Evolutionary conservation across 2,888 invertebrate genomes (phyloP), one percentile per base, ranked within the genome.

Genomic region (Drosophila recens): DNA sequence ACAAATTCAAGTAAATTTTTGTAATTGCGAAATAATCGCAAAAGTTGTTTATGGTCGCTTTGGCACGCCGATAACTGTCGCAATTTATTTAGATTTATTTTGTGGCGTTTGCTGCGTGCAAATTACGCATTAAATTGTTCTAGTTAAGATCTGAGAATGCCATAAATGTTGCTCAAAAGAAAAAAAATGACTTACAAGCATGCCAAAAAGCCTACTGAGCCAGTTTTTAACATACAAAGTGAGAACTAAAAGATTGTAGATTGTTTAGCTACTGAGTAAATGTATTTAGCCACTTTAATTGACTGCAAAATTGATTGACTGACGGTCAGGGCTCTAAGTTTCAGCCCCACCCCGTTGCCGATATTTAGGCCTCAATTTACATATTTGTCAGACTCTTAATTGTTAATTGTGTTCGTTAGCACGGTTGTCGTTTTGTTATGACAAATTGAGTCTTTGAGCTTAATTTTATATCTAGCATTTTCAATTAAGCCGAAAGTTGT

Each of bases 101-200:
- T 27, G 34, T 64, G 51, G 23, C 58, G 63, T 59, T 79, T 75
- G 72, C 58, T 81, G 79, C 79, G 79, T 78, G 70, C 77, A 79
- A 83, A 72, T 81, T 65, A 76, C 74, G 79, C 80, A 79, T 79
- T 65, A 79, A 82, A 77, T 67, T 75, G 68, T 38, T 53, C 68
- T 61, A 83, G 79, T 79, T 81, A 68, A 70, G 63, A 77, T 79
- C 75, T n/a, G 34, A 67, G 48, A 70, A 79, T 79, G 79, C 79
- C 72, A 77, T 81, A 79, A 83, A 81, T 61, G 76, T 71, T 42
- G 61, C 53, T 15, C 54, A 52, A 67, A 61, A 67, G 67, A 43
- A 58, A 42, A 56, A n/a, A 45, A 56, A 58, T 54, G 11, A 58
- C 53, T 69, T 42, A 27, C 52, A 57, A 46, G 33, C 20, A 57